A percentile compares a stretch with the other conserved stretches of the same genome.
Evolutionary conservation across 1,140 invertebrate genomes (phyloP).

Genomic region (Parapsyche elsis): DNA sequence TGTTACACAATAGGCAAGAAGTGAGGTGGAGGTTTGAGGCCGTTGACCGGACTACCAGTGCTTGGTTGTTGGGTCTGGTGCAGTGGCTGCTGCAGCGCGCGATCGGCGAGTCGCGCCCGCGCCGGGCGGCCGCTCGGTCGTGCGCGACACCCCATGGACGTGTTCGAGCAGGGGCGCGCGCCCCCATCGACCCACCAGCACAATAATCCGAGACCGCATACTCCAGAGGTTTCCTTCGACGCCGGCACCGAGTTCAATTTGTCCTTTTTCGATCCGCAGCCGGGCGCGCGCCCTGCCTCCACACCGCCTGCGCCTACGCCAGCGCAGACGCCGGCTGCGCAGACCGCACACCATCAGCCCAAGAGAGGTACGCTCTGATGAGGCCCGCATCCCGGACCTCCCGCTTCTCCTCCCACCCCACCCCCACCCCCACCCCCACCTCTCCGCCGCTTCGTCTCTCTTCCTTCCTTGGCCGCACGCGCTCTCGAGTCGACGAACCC

Average conservation of each 20-base stretch:
- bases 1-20: too few relatives aligned
- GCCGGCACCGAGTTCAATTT: conserved; percentile 81
- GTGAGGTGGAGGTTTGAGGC: too few relatives aligned
- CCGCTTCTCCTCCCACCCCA: too few relatives aligned
- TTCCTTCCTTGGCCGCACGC: neutral
- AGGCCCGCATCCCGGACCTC: too few relatives aligned
- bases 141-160: conserved; percentile 47
- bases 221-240: conserved; percentile 77
- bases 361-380: conserved; percentile 24
- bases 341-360: conserved; percentile 57
- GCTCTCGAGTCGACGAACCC: conserved; percentile 46
- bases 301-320: conserved; percentile 74
- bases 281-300: conserved; percentile 62
- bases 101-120: conserved; percentile 17
- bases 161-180: conserved; percentile 49
- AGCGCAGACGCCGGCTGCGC: conserved; percentile 76
- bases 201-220: conserved; percentile 50
- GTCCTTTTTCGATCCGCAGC: conserved; percentile 79
- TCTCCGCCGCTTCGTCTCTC: too few relatives aligned
- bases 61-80: too few relatives aligned
- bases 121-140: conserved; percentile 27
- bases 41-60: too few relatives aligned
- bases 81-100: neutral
- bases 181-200: conserved; percentile 35
- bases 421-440: too few relatives aligned